A percentile compares a stretch with the other conserved stretches of the same genome.
These are phyloP conservation scores for Numida meleagris DNA, from an alignment of 2,113 vertebrate genomes.

Conservation along the genomic window DNA sequence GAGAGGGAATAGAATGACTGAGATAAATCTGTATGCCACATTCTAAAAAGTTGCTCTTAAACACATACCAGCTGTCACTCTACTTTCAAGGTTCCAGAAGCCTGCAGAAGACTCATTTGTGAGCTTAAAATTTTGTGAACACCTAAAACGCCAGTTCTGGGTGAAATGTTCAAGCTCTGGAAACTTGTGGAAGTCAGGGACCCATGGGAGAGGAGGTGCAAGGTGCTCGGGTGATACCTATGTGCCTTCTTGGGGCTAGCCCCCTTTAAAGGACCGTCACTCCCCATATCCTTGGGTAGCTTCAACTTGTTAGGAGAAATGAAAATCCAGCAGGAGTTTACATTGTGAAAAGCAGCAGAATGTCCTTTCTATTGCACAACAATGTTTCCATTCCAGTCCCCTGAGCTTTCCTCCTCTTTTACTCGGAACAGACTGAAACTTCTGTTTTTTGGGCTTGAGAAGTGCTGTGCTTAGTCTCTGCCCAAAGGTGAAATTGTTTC, in stretches of 20 bases:
- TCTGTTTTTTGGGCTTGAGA: conserved; percentile 17
- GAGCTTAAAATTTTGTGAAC: neutral
- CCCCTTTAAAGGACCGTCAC: neutral
- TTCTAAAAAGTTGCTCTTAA: neutral
- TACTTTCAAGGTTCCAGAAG: neutral
- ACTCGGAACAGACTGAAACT: conserved; percentile 33
- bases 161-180: neutral
- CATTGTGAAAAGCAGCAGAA: neutral
- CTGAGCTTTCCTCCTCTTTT: conserved; percentile 9
- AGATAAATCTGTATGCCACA: neutral
- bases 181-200: neutral
- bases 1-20: neutral
- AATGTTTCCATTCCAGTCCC: conserved; percentile 5
- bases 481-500: conserved; percentile 59
- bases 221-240: neutral
- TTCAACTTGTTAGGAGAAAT: neutral
- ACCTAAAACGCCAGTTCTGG: neutral
- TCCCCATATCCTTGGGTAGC: neutral
- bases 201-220: neutral
- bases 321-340: neutral
- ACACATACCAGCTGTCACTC: neutral
- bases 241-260: neutral
- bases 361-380: conserved; percentile 15
- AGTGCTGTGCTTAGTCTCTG: conserved; percentile 11
- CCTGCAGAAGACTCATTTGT: neutral